Percentiles rank a stretch among this genome's conserved stretches.
These are phyloP conservation scores for Busseola fusca DNA, from an alignment of 2,888 invertebrate genomes.

Conservation along the genomic window DNA sequence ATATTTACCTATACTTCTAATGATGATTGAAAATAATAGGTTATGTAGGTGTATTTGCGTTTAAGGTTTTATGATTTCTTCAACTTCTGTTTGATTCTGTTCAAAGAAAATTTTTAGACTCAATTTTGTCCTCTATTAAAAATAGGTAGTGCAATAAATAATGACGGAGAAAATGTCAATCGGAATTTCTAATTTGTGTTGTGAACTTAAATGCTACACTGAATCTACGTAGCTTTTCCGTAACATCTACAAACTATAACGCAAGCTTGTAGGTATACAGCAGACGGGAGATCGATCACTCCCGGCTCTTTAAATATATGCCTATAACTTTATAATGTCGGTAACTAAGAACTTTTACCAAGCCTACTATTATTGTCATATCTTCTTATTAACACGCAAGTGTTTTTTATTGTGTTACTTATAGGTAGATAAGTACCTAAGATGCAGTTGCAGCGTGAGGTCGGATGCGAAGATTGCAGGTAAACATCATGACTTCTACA, in stretches of 20 bases:
- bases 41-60: neutral
- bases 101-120: neutral
- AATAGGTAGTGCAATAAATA: neutral
- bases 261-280: neutral
- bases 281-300: neutral
- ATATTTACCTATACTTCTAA: too few species aligned
- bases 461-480: slow-evolving; percentile 12
- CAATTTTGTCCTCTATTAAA: neutral
- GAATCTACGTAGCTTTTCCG: neutral
- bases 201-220: neutral
- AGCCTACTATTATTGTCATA: neutral
- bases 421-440: neutral
- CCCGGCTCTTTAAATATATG: neutral
- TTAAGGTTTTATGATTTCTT: neutral
- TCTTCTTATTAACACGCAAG: neutral
- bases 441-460: slow-evolving; percentile 1
- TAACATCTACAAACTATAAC: neutral
- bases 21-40: too few species aligned
- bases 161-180: neutral
- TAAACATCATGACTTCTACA: slow-evolving; percentile 22
- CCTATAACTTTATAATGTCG: neutral
- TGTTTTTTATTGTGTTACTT: neutral
- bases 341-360: neutral
- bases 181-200: neutral
- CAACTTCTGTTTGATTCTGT: neutral